Evolutionary conservation across 2,797 vertebrate genomes (phyloP).

Genomic region (Cyprinella venusta): DNA sequence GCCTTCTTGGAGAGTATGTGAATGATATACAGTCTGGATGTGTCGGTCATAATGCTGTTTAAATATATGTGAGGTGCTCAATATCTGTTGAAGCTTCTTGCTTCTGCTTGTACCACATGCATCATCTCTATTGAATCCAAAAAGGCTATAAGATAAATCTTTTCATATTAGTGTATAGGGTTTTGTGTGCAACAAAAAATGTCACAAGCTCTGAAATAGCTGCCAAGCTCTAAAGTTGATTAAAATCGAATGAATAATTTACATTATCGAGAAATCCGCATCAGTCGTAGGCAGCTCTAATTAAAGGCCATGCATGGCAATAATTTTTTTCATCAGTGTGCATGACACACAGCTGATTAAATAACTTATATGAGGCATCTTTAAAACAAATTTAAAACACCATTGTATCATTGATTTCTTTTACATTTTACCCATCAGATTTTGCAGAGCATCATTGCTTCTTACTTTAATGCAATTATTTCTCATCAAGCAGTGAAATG

Average conservation of each 20-base stretch:
- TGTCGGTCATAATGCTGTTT: not conserved
- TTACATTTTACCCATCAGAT: not conserved
- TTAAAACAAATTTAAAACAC: not conserved
- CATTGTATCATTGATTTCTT: not conserved
- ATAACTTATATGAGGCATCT: not conserved
- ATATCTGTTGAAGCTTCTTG: not conserved
- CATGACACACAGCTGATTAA: constrained; percentile 9
- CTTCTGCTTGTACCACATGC: not conserved
- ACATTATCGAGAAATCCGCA: not conserved
- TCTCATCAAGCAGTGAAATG: not conserved
- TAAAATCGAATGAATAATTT: constrained; percentile 6
- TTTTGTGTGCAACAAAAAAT: not conserved
- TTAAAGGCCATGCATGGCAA: not conserved
- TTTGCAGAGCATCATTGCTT: not conserved
- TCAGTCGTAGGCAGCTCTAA: not conserved
- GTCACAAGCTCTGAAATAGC: not conserved
- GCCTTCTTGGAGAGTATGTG: not conserved
- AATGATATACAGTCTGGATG: not conserved
- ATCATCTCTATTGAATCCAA: not conserved
- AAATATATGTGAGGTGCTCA: not conserved
- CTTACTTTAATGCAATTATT: not conserved
- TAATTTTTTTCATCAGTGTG: not conserved
- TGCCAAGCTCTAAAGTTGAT: constrained; percentile 6
- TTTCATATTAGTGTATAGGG: not conserved
- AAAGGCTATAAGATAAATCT: not conserved